phyloP scores from a whole-genome alignment of 1,140 invertebrate species.

The Arctopsyche grandis region DNA sequence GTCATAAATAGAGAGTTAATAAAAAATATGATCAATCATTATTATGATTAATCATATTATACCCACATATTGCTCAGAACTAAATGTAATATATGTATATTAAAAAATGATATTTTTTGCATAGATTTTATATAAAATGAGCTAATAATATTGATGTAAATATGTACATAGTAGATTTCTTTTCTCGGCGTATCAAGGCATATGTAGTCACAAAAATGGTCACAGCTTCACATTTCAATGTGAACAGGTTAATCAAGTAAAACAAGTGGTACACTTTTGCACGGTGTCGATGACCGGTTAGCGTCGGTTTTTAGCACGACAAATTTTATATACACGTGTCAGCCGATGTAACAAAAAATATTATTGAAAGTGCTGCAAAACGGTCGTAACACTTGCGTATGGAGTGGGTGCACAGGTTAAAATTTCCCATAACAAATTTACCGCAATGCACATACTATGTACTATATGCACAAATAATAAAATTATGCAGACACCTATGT shows the following conservation, averaged over 20 bases:
- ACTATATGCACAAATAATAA: background rate
- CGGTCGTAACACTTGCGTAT: too few species aligned
- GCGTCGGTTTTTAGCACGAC: background rate
- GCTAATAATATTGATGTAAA: too few species aligned
- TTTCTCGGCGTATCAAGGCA: too few species aligned
- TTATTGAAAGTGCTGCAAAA: too few species aligned
- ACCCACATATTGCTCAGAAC: too few species aligned
- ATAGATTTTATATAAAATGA: too few species aligned
- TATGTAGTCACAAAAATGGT: slow-evolving; percentile 3
- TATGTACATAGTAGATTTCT: too few species aligned
- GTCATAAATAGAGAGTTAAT: too few species aligned
- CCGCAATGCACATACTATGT: background rate
- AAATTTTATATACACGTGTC: slow-evolving; percentile 18
- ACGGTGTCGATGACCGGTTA: slow-evolving; percentile 21
- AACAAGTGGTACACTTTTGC: slow-evolving; percentile 25
- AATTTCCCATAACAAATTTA: background rate
- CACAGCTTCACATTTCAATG: slow-evolving; percentile 23
- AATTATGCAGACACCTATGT: background rate
- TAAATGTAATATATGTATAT: too few species aligned
- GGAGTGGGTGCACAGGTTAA: background rate
- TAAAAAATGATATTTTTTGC: too few species aligned
- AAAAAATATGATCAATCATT: too few species aligned
- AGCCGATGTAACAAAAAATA: background rate
- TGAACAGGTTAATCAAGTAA: slow-evolving; percentile 27
- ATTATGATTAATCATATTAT: too few species aligned